Evolutionary conservation across 2,888 invertebrate genomes (phyloP), one percentile per base, ranked within the genome.

Genomic region (Poecilobothrus nobilitatus): DNA sequence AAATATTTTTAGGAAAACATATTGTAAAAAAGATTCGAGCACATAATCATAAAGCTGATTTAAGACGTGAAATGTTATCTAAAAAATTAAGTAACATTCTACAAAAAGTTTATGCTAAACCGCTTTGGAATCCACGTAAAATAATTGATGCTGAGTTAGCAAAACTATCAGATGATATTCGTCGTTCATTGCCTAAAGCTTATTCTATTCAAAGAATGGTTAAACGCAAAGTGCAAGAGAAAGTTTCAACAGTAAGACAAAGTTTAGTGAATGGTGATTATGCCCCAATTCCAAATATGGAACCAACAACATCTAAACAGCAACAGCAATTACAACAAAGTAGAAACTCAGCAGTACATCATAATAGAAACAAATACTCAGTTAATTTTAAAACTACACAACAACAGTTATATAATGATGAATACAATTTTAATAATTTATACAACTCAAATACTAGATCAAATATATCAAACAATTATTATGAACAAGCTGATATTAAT

Each of bases 1-100:
- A 15, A 63, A 63, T 12, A 63, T 8, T 34, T 64, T 34, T n/a
- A 65, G 65, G 34, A n/a, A 65, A 65, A 34, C 65, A 65, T 37
- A 34, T n/a, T 37, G 34, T 65, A 8, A 33, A 20, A 20, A 65
- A 37, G n/a, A 20, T 20, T n/a, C 33, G 65, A 18, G 65, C 33
- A 8, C 65, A 65, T 37, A 34, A 33, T 65, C 65, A 65, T 37
- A n/a, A 65, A 20, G n/a, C 37, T 37, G 37, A 65, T 37, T n/a
- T 20, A 37, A n/a, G n/a, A 34, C 7, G 33, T 65, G 33, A 34
- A 65, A 65, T 34, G 37, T 20, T 34, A n/a, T 65, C 33, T 34
- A 37, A 33, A 37, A 20, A 33, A 20, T 34, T 34, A 18, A 20
- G n/a, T 37, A 9, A n/a, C 20, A 65, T 33, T 20, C n/a, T 20